Percentiles rank a stretch among this genome's conserved stretches.
Conservation (phyloP, 1,140 invertebrate genomes). For the Anastrepha ludens region DNA sequence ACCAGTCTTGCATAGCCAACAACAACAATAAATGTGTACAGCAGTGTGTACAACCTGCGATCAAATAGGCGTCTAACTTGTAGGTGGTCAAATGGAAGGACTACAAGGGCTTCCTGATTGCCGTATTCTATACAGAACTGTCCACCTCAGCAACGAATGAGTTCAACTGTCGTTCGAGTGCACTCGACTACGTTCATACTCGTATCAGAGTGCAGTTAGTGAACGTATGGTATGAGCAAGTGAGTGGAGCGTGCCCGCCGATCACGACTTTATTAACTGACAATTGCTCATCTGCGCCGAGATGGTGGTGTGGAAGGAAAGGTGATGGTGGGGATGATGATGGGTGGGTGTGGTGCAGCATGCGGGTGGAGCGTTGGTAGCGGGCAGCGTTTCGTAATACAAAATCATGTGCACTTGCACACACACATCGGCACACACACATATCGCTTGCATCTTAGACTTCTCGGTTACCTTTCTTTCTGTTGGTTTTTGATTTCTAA, state of each 20-base stretch:
- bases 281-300: slow-evolving; percentile 40
- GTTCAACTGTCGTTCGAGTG: neutral
- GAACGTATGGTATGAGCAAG: neutral
- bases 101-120: slow-evolving; percentile 57
- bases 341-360: slow-evolving; percentile 8
- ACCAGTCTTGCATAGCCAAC: slow-evolving; percentile 60
- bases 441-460: neutral
- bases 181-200: neutral
- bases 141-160: neutral
- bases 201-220: neutral
- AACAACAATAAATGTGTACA: slow-evolving; percentile 16
- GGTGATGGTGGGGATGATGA: neutral
- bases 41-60: no score
- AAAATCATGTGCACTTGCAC: neutral
- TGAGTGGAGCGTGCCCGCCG: slow-evolving; percentile 62
- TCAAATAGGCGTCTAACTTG: slow-evolving; percentile 61
- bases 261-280: slow-evolving; percentile 69
- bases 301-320: no score
- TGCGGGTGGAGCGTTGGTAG: slow-evolving; percentile 17
- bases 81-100: slow-evolving; percentile 66
- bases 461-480: neutral
- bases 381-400: neutral
- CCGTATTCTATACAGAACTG: neutral
- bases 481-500: neutral
- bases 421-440: neutral